Evolutionary conservation across 2,888 invertebrate species (phyloP).

Genomic region (Phlogophora meticulosa): DNA sequence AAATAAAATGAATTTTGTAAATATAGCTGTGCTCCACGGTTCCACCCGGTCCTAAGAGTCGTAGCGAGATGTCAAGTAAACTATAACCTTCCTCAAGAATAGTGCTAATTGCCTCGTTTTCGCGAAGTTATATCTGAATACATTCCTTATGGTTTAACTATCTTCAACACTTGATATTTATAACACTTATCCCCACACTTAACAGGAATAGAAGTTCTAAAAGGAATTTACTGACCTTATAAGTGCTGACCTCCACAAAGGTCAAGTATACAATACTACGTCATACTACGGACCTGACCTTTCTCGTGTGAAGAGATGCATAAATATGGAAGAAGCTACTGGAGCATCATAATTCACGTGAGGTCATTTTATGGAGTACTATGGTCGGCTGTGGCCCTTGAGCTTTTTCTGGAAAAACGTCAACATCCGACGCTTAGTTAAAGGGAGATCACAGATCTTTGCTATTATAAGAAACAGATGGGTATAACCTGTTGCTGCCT

Average conservation of each 20-base stretch:
- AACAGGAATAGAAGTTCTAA: constrained; percentile 2
- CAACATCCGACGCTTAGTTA: too few relatives aligned
- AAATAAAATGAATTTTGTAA: too few relatives aligned
- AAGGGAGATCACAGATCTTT: too few relatives aligned
- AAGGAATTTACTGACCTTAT: constrained; percentile 8
- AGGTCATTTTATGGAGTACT: constrained; percentile 2
- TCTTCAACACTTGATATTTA: neutral
- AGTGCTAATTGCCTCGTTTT: too few relatives aligned
- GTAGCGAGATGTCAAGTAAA: too few relatives aligned
- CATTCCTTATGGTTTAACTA: too few relatives aligned
- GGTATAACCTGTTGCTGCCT: too few relatives aligned
- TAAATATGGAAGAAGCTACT: constrained; percentile 13
- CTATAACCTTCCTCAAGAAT: too few relatives aligned
- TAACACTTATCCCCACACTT: neutral
- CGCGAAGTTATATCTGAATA: neutral
- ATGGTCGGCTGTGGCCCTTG: neutral
- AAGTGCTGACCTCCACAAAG: constrained; percentile 9
- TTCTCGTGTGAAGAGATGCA: constrained; percentile 7
- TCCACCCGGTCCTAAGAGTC: too few relatives aligned
- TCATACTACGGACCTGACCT: constrained; percentile 36
- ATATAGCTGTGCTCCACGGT: too few relatives aligned
- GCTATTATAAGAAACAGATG: too few relatives aligned
- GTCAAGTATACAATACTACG: constrained; percentile 26
- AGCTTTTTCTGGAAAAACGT: neutral
- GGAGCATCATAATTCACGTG: neutral